These are phyloP conservation scores for Stenopsyche tienmushanensis DNA, from an alignment of 1,140 invertebrate species.

Conservation along the genomic window DNA sequence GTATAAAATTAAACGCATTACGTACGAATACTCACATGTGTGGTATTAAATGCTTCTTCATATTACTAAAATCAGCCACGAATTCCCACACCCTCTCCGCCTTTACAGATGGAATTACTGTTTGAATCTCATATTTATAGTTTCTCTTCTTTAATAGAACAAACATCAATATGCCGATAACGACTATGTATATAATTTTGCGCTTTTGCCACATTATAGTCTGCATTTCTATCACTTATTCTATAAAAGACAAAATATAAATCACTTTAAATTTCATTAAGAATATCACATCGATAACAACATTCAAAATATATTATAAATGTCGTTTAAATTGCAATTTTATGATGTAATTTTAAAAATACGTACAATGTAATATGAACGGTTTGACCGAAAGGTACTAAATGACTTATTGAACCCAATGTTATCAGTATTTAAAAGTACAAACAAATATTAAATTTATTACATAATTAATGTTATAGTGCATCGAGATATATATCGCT, in stretches of 20 bases:
- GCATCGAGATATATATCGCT: no score
- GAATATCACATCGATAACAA: neutral
- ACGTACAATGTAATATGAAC: neutral
- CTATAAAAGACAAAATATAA: no score
- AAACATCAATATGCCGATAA: slow-evolving; percentile 24
- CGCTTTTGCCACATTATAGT: slow-evolving; percentile 37
- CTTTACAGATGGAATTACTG: slow-evolving; percentile 54
- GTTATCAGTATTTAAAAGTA: no score
- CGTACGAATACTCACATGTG: slow-evolving; percentile 62
- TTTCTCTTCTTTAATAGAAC: slow-evolving; percentile 26
- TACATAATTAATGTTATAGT: no score
- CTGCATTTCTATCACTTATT: slow-evolving; percentile 24
- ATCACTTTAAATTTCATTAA: neutral
- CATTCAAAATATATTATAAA: neutral
- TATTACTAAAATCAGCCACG: slow-evolving; percentile 72
- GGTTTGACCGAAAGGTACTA: neutral
- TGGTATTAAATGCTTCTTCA: slow-evolving; percentile 65
- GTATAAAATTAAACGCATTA: slow-evolving; percentile 3
- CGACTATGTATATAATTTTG: slow-evolving; percentile 21
- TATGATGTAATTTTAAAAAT: neutral
- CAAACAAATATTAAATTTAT: no score
- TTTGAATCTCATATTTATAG: slow-evolving; percentile 48
- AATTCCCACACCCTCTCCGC: slow-evolving; percentile 69
- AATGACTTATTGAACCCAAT: neutral
- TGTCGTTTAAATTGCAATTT: neutral